Evolutionary conservation across 1,140 invertebrate genomes (phyloP).

Genomic region (Heliothis subflexa): DNA sequence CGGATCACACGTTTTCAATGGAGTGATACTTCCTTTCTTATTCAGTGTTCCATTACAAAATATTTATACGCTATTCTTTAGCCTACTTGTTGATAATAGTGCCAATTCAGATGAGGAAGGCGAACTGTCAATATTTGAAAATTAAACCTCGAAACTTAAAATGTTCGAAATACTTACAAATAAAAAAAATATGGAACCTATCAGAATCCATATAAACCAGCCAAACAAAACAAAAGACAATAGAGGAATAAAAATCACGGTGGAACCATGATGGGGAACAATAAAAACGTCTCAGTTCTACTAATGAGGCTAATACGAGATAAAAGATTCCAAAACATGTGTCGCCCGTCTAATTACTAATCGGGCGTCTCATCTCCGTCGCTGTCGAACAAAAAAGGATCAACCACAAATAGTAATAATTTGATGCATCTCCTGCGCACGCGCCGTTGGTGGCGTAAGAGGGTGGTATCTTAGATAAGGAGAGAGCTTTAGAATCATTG

Average conservation of each 20-base stretch:
- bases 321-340: conserved; percentile 81
- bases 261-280: conserved; percentile 39
- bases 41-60: conserved; percentile 45
- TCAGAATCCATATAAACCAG: background rate
- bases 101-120: conserved; percentile 8
- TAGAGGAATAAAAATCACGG: conserved; percentile 25
- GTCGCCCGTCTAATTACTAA: conserved; percentile 84
- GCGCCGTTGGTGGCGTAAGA: background rate
- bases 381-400: conserved; percentile 73
- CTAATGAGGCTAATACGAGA: conserved; percentile 77
- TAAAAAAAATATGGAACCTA: background rate
- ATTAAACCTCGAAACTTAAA: background rate
- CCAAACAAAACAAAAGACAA: conserved; percentile 15
- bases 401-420: conserved; percentile 78
- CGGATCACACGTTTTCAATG: conserved; percentile 72
- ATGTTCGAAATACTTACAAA: background rate
- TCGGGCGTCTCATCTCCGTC: conserved; percentile 74
- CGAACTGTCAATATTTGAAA: background rate
- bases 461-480: background rate
- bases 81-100: background rate
- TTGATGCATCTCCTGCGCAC: conserved; percentile 63
- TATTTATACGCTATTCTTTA: conserved; percentile 36
- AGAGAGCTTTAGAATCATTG: background rate
- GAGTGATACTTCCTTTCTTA: conserved; percentile 73
- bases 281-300: conserved; percentile 60